Evolutionary conservation across 2,888 invertebrate genomes (phyloP).

Genomic region (Trisateles emortualis): DNA sequence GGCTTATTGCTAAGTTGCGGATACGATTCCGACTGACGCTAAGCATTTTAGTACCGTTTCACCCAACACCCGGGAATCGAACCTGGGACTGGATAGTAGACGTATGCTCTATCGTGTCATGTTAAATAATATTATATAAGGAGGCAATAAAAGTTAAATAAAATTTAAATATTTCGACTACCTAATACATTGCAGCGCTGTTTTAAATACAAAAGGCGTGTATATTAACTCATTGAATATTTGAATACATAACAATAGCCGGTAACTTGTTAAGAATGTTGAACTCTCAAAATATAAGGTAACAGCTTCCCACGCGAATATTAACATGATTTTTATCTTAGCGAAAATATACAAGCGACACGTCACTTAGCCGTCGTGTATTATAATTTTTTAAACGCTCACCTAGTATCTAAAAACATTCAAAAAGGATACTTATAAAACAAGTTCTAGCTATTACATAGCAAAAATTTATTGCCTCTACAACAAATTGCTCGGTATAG

Average conservation of each 20-base stretch:
- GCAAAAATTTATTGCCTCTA: constrained; percentile 35
- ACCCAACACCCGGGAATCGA: too few species aligned
- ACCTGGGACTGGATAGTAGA: too few species aligned
- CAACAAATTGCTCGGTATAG: constrained; percentile 33
- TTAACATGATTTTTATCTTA: constrained; percentile 16
- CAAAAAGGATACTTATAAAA: constrained; percentile 36
- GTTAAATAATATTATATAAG: too few species aligned
- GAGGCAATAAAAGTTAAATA: constrained; percentile 19
- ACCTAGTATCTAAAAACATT: constrained; percentile 12
- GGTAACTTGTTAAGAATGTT: constrained; percentile 26
- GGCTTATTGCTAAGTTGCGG: too few species aligned
- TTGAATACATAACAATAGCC: constrained; percentile 22
- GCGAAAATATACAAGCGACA: constrained; percentile 24
- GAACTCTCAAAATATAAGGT: constrained; percentile 22
- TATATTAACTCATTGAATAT: constrained; percentile 13
- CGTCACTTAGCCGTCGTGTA: constrained; percentile 7
- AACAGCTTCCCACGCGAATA: constrained; percentile 33
- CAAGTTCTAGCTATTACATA: constrained; percentile 32
- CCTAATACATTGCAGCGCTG: constrained; percentile 13
- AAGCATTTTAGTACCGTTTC: too few species aligned
- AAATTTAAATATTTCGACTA: constrained; percentile 2
- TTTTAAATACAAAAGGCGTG: constrained; percentile 24
- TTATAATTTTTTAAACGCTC: constrained; percentile 19
- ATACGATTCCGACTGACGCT: too few species aligned
- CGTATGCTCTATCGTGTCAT: too few species aligned